Conservation (phyloP, 2,888 invertebrate species). For the Platycheirus rosarum region DNA sequence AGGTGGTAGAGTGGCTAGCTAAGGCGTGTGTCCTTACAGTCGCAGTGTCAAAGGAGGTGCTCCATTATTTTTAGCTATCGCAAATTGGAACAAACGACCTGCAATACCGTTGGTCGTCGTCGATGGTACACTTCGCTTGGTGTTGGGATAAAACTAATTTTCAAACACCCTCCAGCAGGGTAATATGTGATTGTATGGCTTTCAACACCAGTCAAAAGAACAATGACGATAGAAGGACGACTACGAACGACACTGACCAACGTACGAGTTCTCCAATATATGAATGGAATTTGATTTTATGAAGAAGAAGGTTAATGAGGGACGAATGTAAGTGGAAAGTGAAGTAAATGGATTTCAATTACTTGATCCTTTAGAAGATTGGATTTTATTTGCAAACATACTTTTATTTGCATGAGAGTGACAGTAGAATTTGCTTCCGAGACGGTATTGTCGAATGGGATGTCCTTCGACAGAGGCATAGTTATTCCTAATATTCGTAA, state of each 20-base stretch:
- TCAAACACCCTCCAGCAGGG: conserved; percentile 38
- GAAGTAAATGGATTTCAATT: conserved; percentile 20
- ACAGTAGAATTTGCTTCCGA: background rate
- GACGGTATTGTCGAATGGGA: too few relatives aligned
- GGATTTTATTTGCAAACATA: conserved; percentile 14
- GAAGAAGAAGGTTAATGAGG: conserved; percentile 45
- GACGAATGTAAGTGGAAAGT: conserved; percentile 6
- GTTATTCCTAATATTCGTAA: background rate
- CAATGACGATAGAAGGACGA: conserved; percentile 12
- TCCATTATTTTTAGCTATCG: conserved; percentile 69
- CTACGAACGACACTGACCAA: conserved; percentile 1
- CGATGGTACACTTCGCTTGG: conserved; percentile 7
- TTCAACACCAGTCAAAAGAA: conserved; percentile 53
- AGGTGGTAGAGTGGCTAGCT: background rate
- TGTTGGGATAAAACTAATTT: conserved; percentile 60
- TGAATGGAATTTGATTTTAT: conserved; percentile 56
- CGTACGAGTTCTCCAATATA: conserved; percentile 28
- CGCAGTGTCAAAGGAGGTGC: conserved; percentile 44
- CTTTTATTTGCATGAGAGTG: background rate
- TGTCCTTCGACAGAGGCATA: background rate
- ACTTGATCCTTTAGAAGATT: conserved; percentile 20
- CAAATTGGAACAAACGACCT: conserved; percentile 72
- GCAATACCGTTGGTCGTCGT: conserved; percentile 27
- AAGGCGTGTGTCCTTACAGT: conserved; percentile 19
- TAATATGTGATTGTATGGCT: conserved; percentile 28